These are phyloP conservation scores for Oasisia sp. DNA, from an alignment of 2,888 invertebrate species.

Conservation along the genomic window DNA sequence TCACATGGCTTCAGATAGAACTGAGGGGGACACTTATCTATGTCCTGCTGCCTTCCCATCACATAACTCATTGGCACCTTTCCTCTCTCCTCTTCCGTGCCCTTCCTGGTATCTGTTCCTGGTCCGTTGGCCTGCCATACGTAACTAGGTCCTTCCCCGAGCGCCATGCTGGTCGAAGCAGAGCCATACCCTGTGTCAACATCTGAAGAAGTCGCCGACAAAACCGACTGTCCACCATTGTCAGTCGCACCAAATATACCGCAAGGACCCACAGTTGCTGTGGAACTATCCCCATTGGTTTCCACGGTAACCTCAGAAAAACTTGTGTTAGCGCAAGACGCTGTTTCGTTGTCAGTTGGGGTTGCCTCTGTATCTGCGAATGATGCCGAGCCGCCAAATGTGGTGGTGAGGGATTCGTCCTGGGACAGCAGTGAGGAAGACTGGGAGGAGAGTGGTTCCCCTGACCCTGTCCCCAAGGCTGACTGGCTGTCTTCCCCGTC, in stretches of 20 bases:
- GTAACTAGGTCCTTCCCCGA: not conserved
- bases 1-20: constrained; percentile 63
- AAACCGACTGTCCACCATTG: not conserved
- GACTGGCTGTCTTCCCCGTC: not conserved
- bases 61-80: constrained; percentile 27
- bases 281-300: not conserved
- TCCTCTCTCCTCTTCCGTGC: not conserved
- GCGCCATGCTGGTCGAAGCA: not conserved
- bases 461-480: not conserved
- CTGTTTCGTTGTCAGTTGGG: not conserved
- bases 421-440: not conserved
- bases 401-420: not conserved
- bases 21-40: constrained; percentile 49
- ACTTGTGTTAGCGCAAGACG: not conserved
- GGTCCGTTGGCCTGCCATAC: not conserved
- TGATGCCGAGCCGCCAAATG: not conserved
- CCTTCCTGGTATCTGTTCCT: not conserved
- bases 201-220: not conserved
- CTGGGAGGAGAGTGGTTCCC: not conserved
- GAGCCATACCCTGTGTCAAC: not conserved
- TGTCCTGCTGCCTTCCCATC: constrained; percentile 31
- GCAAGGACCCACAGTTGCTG: not conserved
- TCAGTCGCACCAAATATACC: not conserved
- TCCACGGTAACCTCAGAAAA: not conserved
- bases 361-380: not conserved